Evolutionary conservation across 30 jellyfish, hydroid and myxozoan species (phyloP), one percentile per base, ranked within the genome.

Genomic region (Pseudorhiza aurosa): DNA sequence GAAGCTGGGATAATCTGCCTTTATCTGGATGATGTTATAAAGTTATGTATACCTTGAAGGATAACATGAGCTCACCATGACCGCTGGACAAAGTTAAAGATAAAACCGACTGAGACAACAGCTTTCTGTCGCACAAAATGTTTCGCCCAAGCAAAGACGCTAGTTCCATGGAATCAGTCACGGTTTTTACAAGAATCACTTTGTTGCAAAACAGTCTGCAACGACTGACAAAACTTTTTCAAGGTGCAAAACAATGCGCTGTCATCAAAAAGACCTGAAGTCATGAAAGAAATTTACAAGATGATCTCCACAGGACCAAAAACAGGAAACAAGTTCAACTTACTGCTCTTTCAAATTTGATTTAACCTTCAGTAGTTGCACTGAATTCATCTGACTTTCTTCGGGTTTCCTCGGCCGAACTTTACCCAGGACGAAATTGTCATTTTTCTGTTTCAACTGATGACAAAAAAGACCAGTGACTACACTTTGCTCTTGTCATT

Each of bases 331-430:
- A 11, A n/a, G n/a, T n/a, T n/a, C n/a, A n/a, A 77, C 96, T 57
- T 58, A 87, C 96, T 87, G 96, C 18, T 87, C 96, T 65, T 87
- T 87, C 40, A 87, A 49, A 25, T 77, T 81, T n/a, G 81, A 53
- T 19, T 82, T 57, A 11, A 87, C 84, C 44, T 79, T 87, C 30
- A 87, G 68, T n/a, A 67, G 49, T 35, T 78, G 96, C 33, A 71
- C 17, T 5, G 89, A 30, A 28, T 65, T 65, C 75, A 87, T 19
- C 32, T 51, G 71, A n/a, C 40, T 50, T 27, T 73, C 86, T 25
- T 51, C 75, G 7, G 32, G 12, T 53, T 53, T 73, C 33, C 30
- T 14, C 15, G 10, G 22, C 55, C 32, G 37, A 24, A 50, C 75
- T 49, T 40, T 35, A 28, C 86, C 58, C 28, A 73, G 33, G 36